A percentile compares a stretch with the other conserved stretches of the same genome.
Evolutionary conservation across 1,140 invertebrate genomes (phyloP).

Genomic region (Zaprionus lachaisei): DNA sequence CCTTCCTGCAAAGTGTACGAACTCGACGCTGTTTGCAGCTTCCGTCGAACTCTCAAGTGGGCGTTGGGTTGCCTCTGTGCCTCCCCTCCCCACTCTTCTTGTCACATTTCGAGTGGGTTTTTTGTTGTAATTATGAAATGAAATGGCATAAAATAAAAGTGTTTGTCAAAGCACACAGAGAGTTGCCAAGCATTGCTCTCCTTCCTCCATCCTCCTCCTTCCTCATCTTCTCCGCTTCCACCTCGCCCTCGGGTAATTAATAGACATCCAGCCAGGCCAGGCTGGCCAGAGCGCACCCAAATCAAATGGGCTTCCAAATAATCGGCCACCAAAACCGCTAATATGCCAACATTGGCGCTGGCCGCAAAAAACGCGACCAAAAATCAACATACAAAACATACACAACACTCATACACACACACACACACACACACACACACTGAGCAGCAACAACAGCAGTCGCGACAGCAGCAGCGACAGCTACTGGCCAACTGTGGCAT

Average conservation of each 20-base stretch:
- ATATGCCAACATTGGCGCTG: constrained; percentile 50
- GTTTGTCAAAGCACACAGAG: constrained; percentile 7
- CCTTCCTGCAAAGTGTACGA: constrained; percentile 1
- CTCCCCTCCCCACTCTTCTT: not conserved
- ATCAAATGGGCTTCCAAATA: constrained; percentile 64
- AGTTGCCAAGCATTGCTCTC: not conserved
- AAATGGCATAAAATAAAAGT: constrained; percentile 53
- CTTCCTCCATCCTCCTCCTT: too few relatives aligned
- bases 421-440: not conserved
- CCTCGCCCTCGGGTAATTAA: constrained; percentile 23
- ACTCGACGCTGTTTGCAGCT: constrained; percentile 51
- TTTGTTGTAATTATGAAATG: constrained; percentile 62
- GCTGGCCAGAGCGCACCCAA: constrained; percentile 32
- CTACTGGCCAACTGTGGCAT: constrained; percentile 4
- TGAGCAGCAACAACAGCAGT: constrained; percentile 9
- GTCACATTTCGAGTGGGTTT: constrained; percentile 50
- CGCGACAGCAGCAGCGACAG: constrained; percentile 1
- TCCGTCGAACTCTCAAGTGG: constrained; percentile 15
- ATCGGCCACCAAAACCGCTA: constrained; percentile 74
- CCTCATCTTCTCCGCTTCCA: not conserved
- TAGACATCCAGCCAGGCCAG: constrained; percentile 9
- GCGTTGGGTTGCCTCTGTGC: not conserved
- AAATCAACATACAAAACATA: constrained; percentile 51
- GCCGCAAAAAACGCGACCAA: constrained; percentile 53
- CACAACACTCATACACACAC: not conserved